phyloP scores from a whole-genome alignment of 1,140 invertebrate species.

The Drosophila bocqueti region DNA sequence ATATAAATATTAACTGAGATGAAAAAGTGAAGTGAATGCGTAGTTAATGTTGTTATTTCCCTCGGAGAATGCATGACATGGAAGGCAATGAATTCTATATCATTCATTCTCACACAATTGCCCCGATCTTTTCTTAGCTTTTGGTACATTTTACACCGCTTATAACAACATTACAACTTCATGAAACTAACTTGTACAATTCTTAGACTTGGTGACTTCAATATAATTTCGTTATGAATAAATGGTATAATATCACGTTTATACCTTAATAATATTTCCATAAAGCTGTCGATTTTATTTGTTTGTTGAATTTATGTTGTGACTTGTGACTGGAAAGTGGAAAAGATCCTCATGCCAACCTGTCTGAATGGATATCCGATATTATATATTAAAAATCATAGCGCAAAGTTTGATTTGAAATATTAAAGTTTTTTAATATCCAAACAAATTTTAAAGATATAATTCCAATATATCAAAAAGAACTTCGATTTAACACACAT shows the following conservation, averaged over 20 bases:
- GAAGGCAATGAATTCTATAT: conserved; percentile 19
- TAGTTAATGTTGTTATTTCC: conserved; percentile 21
- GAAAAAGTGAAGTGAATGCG: conserved; percentile 26
- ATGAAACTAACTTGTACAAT: conserved; percentile 46
- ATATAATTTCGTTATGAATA: conserved; percentile 46
- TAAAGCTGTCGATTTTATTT: conserved; percentile 32
- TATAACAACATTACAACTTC: conserved; percentile 33
- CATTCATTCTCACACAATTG: conserved; percentile 13
- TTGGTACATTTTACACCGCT: conserved; percentile 45
- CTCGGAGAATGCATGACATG: conserved; percentile 10
- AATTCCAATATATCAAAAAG: no score
- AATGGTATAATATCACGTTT: conserved; percentile 46
- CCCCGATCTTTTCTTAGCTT: conserved; percentile 36
- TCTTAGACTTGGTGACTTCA: conserved; percentile 44
- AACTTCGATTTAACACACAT: no score
- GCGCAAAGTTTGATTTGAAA: no score
- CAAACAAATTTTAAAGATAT: no score
- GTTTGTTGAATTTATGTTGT: not conserved
- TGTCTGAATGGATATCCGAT: no score
- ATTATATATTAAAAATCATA: no score
- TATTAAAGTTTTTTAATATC: no score
- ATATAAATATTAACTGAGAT: conserved; percentile 36
- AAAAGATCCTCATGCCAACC: no score
- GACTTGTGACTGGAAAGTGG: not conserved
- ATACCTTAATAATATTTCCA: conserved; percentile 43